A percentile compares a stretch with the other conserved stretches of the same genome.
Evolutionary conservation across 2,113 vertebrate species (phyloP).

Genomic region (Chaetorhynchus papuensis): DNA sequence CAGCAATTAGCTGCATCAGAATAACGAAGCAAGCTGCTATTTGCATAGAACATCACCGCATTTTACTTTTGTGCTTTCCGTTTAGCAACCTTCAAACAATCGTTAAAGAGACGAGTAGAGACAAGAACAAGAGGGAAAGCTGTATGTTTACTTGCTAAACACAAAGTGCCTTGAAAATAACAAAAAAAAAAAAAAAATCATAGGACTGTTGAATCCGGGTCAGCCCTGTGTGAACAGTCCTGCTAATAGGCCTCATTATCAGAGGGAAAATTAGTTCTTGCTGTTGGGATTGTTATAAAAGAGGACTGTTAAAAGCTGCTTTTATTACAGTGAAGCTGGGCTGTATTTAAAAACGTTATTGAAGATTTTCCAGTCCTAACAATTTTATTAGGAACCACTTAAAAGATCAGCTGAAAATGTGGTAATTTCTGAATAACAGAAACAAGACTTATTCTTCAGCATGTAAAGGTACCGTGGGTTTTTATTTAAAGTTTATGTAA

Average conservation of each 20-base stretch:
- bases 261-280: constrained; percentile 37
- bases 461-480: constrained; percentile 12
- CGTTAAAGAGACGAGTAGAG: neutral
- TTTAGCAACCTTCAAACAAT: constrained; percentile 10
- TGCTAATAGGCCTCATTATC: constrained; percentile 41
- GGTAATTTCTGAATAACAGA: constrained; percentile 12
- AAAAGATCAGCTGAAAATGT: constrained; percentile 39
- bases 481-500: constrained; percentile 19
- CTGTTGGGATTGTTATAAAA: constrained; percentile 39
- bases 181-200: neutral
- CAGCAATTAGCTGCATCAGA: constrained; percentile 49
- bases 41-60: constrained; percentile 38
- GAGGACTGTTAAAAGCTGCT: constrained; percentile 5
- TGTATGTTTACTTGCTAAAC: neutral
- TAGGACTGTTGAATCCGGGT: constrained; percentile 35
- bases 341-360: constrained; percentile 7
- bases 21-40: constrained; percentile 30
- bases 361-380: constrained; percentile 53
- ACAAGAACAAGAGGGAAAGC: constrained; percentile 25
- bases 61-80: neutral
- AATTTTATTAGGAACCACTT: constrained; percentile 50
- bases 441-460: constrained; percentile 2
- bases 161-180: neutral
- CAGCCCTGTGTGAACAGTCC: constrained; percentile 28
- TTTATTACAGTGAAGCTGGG: constrained; percentile 22